Conservation (phyloP, 2,888 invertebrate genomes). For the Drosophila sordidula region DNA sequence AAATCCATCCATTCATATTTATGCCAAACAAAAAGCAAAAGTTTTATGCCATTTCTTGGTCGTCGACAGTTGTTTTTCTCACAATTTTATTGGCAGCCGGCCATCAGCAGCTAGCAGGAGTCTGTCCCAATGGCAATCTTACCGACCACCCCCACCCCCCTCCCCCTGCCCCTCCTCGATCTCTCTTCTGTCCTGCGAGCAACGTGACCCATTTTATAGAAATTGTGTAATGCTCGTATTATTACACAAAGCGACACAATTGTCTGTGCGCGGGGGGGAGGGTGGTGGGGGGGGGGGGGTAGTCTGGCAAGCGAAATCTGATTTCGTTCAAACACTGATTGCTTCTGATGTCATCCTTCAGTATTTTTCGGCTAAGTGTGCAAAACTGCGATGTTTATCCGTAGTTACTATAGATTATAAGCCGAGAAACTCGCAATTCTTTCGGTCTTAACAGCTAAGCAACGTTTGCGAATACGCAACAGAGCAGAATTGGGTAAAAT, state of each 20-base stretch:
- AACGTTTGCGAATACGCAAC: conserved; percentile 2
- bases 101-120: conserved; percentile 60
- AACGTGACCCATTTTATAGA: conserved; percentile 76
- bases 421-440: neutral
- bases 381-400: neutral
- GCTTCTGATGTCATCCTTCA: conserved; percentile 27
- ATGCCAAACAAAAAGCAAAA: conserved; percentile 78
- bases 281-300: too few species aligned
- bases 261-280: conserved; percentile 13
- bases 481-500: neutral
- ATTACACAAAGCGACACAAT: conserved; percentile 61
- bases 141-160: neutral
- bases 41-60: conserved; percentile 72
- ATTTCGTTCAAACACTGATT: conserved; percentile 52
- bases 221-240: conserved; percentile 73
- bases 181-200: neutral
- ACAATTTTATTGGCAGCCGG: conserved; percentile 74
- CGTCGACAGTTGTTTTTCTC: conserved; percentile 76
- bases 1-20: conserved; percentile 80
- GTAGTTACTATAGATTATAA: neutral
- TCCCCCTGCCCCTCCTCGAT: neutral
- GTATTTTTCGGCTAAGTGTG: neutral
- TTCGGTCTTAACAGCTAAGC: neutral
- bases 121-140: conserved; percentile 37
- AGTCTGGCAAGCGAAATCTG: conserved; percentile 19